Percentiles rank a stretch among this genome's conserved stretches.
Evolutionary conservation across 1,140 invertebrate species (phyloP).

Genomic region (Pristionchus pacificus): DNA sequence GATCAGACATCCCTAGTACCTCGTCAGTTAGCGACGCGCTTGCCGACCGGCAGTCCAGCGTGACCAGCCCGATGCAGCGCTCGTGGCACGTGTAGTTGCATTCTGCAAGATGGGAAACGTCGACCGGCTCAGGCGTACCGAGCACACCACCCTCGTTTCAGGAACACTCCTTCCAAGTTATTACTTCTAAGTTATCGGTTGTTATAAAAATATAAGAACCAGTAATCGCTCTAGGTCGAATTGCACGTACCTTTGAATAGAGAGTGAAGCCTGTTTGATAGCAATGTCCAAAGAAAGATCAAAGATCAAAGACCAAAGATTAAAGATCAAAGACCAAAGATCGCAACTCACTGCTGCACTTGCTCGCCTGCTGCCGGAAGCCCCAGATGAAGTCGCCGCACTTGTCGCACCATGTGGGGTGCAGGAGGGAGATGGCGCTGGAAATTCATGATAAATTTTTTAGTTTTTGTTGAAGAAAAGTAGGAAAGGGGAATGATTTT

Average conservation of each 20-base stretch:
- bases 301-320: too few relatives aligned
- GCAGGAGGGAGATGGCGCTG: conserved; percentile 31
- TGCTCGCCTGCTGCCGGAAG: conserved; percentile 59
- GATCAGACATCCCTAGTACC: not conserved
- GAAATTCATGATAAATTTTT: not conserved
- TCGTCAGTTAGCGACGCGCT: conserved; percentile 14
- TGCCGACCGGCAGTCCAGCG: conserved; percentile 59
- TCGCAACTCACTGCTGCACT: conserved; percentile 56
- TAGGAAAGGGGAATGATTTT: too few relatives aligned
- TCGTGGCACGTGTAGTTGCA: conserved; percentile 64
- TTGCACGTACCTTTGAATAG: too few relatives aligned
- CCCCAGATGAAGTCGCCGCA: conserved; percentile 64
- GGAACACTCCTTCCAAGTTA: too few relatives aligned
- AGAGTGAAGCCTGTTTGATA: too few relatives aligned
- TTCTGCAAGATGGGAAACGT: too few relatives aligned
- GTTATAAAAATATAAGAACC: not conserved
- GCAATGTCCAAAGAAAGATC: too few relatives aligned
- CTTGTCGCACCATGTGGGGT: conserved; percentile 63
- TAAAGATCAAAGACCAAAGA: too few relatives aligned
- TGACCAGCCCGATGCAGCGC: conserved; percentile 61
- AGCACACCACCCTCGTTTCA: too few relatives aligned
- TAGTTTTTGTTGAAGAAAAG: not conserved
- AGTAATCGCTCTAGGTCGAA: too few relatives aligned
- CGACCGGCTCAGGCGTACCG: too few relatives aligned
- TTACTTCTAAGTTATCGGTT: not conserved